Evolutionary conservation across 2,797 vertebrate species (phyloP), one percentile per base, ranked within the genome.

Genomic region (Paramormyrops hopkinsi): DNA sequence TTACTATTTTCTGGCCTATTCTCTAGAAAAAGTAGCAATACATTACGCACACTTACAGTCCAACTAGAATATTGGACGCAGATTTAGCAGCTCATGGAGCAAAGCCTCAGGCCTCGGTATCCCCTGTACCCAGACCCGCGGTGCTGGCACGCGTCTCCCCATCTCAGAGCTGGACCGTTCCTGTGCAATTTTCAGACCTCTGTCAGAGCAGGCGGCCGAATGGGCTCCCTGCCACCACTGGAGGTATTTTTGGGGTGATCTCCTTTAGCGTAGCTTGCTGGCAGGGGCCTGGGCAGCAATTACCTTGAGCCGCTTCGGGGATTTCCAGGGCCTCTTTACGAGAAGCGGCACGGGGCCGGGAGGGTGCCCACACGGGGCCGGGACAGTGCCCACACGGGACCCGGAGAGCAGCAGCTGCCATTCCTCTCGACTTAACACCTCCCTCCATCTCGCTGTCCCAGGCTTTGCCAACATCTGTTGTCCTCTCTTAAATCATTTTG

Each of bases 241-340:
- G 76, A 53, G 89, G 53, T 88, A 90, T 90, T 82, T 87, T 83
- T 88, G 86, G 85, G 62, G 6, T 6, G 9, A 37, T 41, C 56
- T 22, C 84, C 85, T 14, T 56, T 87, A 87, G 82, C 88, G 82
- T n/a, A 37, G 86, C 88, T 25, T 87, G 85, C 90, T 89, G 82
- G 89, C 84, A 83, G 73, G 69, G 37, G 88, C 9, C 65, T 25
- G 46, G 53, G 88, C 87, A 89, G 54, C 85, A 89, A 91, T 91
- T 91, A 91, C 79, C 65, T 76, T 56, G 12, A 73, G 89, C 90
- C 88, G 89, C 86, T 90, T 79, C 51, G 51, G 83, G 86, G 82
- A 90, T 91, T 86, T 86, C 62, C 83, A 88, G 84, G 88, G 25
- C 54, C 41, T 46, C 90, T 90, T 87, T 89, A 87, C 85, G 83